A percentile compares a stretch with the other conserved stretches of the same genome.
Conservation (phyloP, 2,888 invertebrate genomes). For the Clitarchus hookeri region DNA sequence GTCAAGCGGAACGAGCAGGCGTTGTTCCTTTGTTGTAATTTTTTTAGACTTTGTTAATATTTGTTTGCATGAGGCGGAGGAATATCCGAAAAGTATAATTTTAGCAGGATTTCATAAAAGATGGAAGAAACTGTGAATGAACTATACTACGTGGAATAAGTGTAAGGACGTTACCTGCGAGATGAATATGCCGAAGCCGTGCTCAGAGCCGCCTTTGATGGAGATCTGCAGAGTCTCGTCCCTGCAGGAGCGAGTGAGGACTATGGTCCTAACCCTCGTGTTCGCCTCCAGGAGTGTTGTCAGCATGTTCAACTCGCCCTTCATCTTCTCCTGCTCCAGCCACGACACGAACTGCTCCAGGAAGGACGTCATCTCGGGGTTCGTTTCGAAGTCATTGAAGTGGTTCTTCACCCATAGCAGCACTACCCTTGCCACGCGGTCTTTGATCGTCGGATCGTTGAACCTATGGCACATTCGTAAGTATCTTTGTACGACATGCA, state of each 20-base stretch:
- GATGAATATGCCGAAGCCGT: constrained; percentile 92
- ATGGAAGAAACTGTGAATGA: too few species aligned
- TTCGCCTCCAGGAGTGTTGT: constrained; percentile 98
- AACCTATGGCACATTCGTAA: constrained; percentile 57
- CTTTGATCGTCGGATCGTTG: constrained; percentile 72
- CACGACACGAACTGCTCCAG: constrained; percentile 88
- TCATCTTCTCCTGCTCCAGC: constrained; percentile 83
- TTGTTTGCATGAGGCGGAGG: too few species aligned
- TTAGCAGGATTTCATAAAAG: too few species aligned
- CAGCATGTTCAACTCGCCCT: constrained; percentile 71
- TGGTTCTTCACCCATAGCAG: constrained; percentile 99
- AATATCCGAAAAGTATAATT: too few species aligned
- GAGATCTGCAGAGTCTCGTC: constrained; percentile 94
- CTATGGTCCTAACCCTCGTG: constrained; percentile 88
- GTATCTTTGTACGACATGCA: too few species aligned
- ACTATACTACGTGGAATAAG: too few species aligned
- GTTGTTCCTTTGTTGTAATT: too few species aligned
- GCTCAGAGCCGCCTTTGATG: constrained; percentile 86
- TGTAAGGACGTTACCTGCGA: constrained; percentile 65
- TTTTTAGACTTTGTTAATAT: too few species aligned
- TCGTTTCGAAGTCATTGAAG: constrained; percentile 96
- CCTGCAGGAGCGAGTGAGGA: constrained; percentile 86
- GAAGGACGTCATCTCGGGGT: constrained; percentile 95
- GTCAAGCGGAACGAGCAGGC: too few species aligned
- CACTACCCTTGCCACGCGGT: constrained; percentile 93